Evolutionary conservation across 2,113 vertebrate species (phyloP).

Genomic region (Tursiops truncatus): DNA sequence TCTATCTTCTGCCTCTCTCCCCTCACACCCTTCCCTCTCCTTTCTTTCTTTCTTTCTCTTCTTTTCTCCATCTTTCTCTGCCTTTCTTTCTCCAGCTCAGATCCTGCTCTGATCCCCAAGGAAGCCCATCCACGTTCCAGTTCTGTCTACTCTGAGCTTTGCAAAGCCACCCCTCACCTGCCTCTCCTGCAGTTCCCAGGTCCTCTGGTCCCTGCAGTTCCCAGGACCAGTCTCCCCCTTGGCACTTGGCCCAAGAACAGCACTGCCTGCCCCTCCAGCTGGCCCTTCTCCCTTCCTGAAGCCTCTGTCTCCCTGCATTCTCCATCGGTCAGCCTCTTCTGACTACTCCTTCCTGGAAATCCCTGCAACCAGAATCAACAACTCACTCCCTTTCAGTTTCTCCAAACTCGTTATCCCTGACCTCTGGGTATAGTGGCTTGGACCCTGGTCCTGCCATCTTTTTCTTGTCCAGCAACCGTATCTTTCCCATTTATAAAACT

Average conservation of each 20-base stretch:
- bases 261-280: accelerated
- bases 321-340: not conserved
- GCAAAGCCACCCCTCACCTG: not conserved
- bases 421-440: not conserved
- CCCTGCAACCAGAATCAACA: not conserved
- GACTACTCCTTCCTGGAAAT: not conserved
- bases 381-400: not conserved
- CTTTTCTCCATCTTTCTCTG: not conserved
- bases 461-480: not conserved
- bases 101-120: not conserved
- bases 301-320: not conserved
- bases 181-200: accelerated
- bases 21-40: not conserved
- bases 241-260: not conserved
- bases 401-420: not conserved
- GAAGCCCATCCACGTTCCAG: not conserved
- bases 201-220: accelerated
- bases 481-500: not conserved
- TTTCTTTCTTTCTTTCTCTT: not conserved
- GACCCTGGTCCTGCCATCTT: not conserved
- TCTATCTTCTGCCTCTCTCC: not conserved
- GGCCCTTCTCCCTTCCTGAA: not conserved
- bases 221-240: not conserved
- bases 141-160: not conserved
- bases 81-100: not conserved